Evolutionary conservation across 2,113 vertebrate species (phyloP).

Genomic region (Donacobius atricapilla): DNA sequence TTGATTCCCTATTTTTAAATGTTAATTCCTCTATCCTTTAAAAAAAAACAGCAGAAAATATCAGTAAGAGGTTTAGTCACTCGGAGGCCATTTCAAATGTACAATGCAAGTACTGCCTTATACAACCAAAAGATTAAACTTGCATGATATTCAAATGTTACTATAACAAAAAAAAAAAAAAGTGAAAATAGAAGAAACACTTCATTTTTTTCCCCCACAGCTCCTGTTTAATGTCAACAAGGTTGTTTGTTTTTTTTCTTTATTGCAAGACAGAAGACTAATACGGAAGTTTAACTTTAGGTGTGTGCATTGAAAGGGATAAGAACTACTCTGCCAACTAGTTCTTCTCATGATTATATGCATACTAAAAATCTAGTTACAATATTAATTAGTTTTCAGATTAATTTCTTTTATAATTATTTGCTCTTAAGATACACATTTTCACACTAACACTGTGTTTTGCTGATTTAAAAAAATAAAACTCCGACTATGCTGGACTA

Average conservation of each 20-base stretch:
- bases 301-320: neutral
- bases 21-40: neutral
- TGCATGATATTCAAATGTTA: neutral
- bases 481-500: neutral
- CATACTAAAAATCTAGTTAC: neutral
- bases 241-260: neutral
- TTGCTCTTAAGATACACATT: neutral
- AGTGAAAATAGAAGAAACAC: neutral
- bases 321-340: neutral
- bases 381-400: neutral
- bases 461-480: neutral
- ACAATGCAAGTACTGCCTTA: neutral
- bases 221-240: neutral
- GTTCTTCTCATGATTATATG: neutral
- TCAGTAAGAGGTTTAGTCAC: neutral
- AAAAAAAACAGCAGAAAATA: neutral
- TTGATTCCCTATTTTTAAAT: neutral
- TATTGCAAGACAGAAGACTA: neutral
- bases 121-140: neutral
- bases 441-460: neutral
- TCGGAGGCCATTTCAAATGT: neutral
- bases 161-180: neutral
- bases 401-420: neutral
- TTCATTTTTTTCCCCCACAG: neutral
- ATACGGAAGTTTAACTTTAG: neutral